These are phyloP conservation scores for Trachymyrmex cornetzi DNA, from an alignment of 1,140 invertebrate species.

Conservation along the genomic window DNA sequence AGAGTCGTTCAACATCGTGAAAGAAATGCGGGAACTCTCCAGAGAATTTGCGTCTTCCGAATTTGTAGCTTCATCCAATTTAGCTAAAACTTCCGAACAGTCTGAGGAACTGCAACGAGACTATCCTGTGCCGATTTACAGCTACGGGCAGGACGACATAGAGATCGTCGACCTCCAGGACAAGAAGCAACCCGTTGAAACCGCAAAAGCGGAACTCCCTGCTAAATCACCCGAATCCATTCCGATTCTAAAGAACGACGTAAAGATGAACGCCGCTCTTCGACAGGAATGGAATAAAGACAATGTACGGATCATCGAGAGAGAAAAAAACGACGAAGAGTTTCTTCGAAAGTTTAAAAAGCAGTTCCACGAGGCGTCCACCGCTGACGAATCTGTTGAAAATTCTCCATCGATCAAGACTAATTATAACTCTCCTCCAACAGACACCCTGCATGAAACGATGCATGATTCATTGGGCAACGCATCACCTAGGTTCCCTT, in stretches of 20 bases:
- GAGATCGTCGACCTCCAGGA: constrained; percentile 86
- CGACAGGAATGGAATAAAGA: constrained; percentile 55
- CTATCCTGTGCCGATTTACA: constrained; percentile 76
- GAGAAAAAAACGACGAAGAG: constrained; percentile 79
- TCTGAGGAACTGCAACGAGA: constrained; percentile 79
- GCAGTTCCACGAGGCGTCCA: constrained; percentile 70
- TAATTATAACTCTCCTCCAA: not conserved
- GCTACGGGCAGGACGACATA: constrained; percentile 82
- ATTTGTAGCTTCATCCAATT: constrained; percentile 28
- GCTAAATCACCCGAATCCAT: not conserved
- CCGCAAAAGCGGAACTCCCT: constrained; percentile 30
- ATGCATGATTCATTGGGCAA: constrained; percentile 56
- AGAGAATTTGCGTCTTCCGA: constrained; percentile 64
- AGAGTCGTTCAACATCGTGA: constrained; percentile 64
- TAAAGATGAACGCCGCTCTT: constrained; percentile 35
- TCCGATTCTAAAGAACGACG: constrained; percentile 23
- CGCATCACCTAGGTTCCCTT: not conserved
- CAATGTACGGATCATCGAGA: constrained; percentile 78
- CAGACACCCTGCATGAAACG: constrained; percentile 46
- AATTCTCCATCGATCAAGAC: constrained; percentile 5
- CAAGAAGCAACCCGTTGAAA: constrained; percentile 34
- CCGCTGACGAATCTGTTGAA: constrained; percentile 22
- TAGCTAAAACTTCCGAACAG: constrained; percentile 48
- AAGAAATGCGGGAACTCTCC: constrained; percentile 70
- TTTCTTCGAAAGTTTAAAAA: constrained; percentile 80